phyloP scores from a whole-genome alignment of 2,888 invertebrate species.

The Leucophenga montana region DNA sequence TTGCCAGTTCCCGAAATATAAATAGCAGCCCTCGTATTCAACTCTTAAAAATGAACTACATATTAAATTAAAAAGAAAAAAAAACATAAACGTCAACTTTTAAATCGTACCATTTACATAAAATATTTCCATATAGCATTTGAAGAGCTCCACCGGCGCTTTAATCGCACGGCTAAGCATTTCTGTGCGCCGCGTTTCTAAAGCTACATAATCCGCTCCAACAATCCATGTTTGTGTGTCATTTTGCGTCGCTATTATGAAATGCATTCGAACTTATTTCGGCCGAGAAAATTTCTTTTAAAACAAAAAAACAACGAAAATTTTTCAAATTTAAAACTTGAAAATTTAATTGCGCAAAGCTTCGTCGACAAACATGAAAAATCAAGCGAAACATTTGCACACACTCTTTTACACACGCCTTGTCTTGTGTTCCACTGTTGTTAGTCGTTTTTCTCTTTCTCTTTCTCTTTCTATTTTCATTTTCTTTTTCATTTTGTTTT shows the following conservation, averaged over 20 bases:
- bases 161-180: slow-evolving; percentile 21
- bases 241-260: too few species aligned
- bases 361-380: too few species aligned
- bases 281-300: not conserved
- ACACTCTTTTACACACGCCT: too few species aligned
- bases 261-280: slow-evolving; percentile 33
- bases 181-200: slow-evolving; percentile 61
- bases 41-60: too few species aligned
- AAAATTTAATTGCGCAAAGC: not conserved
- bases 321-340: too few species aligned
- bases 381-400: slow-evolving; percentile 5
- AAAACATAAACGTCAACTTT: slow-evolving; percentile 1
- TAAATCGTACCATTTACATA: not conserved
- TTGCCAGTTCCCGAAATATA: too few species aligned
- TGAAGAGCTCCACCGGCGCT: not conserved
- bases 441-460: not conserved
- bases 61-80: slow-evolving; percentile 9
- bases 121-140: not conserved
- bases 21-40: too few species aligned
- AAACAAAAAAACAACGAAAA: too few species aligned
- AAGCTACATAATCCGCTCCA: slow-evolving; percentile 69
- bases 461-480: not conserved
- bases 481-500: not conserved
- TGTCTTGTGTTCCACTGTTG: too few species aligned
- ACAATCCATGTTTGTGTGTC: slow-evolving; percentile 41